These are phyloP conservation scores for Ametastegia equiseti DNA, from an alignment of 2,888 invertebrate genomes.

Conservation along the genomic window DNA sequence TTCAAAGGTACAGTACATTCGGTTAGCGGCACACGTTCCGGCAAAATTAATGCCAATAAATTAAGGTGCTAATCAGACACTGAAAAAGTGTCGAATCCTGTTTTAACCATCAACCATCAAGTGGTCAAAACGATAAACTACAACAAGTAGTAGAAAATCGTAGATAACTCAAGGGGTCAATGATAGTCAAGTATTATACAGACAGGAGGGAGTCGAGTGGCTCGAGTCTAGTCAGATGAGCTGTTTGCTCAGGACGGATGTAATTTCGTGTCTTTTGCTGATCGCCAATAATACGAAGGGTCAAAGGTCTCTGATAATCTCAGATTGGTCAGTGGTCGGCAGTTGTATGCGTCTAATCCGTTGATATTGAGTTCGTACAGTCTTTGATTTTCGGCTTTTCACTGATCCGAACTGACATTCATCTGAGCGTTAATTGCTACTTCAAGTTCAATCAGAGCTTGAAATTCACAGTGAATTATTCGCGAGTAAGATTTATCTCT, in stretches of 20 bases:
- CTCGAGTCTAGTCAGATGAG: constrained; percentile 50
- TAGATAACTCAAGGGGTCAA: constrained; percentile 14
- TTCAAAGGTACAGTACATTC: background rate
- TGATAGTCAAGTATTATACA: background rate
- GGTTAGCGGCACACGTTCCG: background rate
- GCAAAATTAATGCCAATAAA: background rate
- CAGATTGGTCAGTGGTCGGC: background rate
- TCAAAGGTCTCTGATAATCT: background rate
- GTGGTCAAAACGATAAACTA: background rate
- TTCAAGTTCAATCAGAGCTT: background rate
- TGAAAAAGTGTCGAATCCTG: background rate
- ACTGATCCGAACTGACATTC: background rate
- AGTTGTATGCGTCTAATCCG: background rate
- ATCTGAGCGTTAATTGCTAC: background rate
- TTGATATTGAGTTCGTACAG: too few relatives aligned
- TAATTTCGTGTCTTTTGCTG: constrained; percentile 59
- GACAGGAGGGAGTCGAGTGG: background rate
- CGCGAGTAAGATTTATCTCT: background rate
- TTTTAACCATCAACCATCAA: background rate
- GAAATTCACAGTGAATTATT: background rate
- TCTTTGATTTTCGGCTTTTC: background rate
- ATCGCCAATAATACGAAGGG: constrained; percentile 53
- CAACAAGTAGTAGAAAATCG: background rate
- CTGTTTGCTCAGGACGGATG: constrained; percentile 62
- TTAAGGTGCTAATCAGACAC: background rate